A percentile compares a stretch with the other conserved stretches of the same genome.
These are phyloP conservation scores for Gryllus bimaculatus DNA, from an alignment of 1,140 invertebrate species.

Conservation along the genomic window DNA sequence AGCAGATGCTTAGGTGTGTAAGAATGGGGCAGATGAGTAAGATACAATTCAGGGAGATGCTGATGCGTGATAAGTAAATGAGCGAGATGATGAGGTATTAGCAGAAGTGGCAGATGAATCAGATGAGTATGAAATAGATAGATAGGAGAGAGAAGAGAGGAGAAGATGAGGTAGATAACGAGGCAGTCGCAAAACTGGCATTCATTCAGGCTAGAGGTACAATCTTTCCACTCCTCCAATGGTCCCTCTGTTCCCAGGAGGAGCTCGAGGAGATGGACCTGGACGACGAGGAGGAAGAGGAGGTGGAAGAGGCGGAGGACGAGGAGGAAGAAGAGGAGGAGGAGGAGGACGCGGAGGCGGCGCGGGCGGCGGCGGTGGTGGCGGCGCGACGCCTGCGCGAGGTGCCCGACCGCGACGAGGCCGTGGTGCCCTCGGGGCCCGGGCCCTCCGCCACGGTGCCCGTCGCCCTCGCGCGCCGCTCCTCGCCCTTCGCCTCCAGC, in stretches of 20 bases:
- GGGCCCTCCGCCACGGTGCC: neutral
- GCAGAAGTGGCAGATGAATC: no score
- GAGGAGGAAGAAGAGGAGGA: neutral
- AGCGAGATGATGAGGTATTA: no score
- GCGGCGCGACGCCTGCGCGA: neutral
- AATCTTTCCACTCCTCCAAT: no score
- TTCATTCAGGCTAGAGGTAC: no score
- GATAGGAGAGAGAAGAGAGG: no score
- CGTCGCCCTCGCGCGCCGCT: constrained; percentile 11
- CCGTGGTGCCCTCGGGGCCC: neutral
- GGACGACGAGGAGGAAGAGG: constrained; percentile 15
- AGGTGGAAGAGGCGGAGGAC: neutral
- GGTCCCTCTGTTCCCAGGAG: neutral
- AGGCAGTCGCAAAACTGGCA: no score
- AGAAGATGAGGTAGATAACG: no score
- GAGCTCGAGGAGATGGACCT: constrained; percentile 9
- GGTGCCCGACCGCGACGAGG: constrained; percentile 3
- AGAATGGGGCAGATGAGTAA: no score
- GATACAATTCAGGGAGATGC: no score
- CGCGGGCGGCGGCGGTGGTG: neutral
- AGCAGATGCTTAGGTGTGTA: no score
- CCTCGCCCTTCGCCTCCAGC: constrained; percentile 67
- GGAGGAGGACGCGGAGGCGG: neutral
- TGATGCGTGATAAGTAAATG: no score
- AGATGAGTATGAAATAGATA: no score